Conservation (phyloP, 92 coral and sea anemone species). For the Meandrina meandrites region DNA sequence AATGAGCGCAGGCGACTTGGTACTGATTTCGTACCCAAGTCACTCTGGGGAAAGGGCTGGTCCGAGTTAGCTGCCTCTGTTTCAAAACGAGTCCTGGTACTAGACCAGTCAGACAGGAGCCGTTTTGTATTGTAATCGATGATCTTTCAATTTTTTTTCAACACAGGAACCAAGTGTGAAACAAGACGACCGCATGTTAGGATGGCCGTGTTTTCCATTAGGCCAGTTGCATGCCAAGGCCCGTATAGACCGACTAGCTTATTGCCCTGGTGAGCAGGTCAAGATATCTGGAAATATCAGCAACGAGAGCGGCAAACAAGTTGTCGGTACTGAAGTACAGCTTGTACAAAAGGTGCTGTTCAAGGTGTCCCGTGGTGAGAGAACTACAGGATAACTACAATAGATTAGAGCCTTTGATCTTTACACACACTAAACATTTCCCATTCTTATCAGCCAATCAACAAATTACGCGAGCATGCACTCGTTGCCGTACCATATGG, state of each 20-base stretch:
- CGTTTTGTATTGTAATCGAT: too few relatives aligned
- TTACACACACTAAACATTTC: not conserved
- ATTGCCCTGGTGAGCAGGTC: slow-evolving; percentile 24
- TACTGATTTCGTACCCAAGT: too few relatives aligned
- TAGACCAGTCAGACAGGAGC: too few relatives aligned
- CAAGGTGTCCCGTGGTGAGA: slow-evolving; percentile 27
- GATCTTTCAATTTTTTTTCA: not conserved
- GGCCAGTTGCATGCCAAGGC: slow-evolving; percentile 12
- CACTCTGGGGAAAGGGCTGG: too few relatives aligned
- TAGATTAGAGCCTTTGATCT: not conserved
- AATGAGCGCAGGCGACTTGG: too few relatives aligned
- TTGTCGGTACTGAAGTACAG: slow-evolving; percentile 6
- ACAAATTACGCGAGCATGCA: too few relatives aligned
- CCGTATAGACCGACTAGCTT: slow-evolving; percentile 4
- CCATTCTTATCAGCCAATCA: too few relatives aligned
- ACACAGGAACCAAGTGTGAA: slow-evolving; percentile 44
- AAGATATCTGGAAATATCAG: slow-evolving; percentile 14
- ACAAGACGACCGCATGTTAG: slow-evolving; percentile 24
- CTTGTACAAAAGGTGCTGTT: slow-evolving; percentile 8
- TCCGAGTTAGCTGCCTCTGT: too few relatives aligned
- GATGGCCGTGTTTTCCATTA: slow-evolving; percentile 16
- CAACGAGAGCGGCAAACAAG: slow-evolving; percentile 12
- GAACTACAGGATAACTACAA: not conserved
- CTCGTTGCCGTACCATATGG: too few relatives aligned
- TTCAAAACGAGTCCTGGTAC: too few relatives aligned